Percentiles rank a stretch among this genome's conserved stretches.
These are phyloP conservation scores for Hydriomena furcata DNA, from an alignment of 2,888 invertebrate species.

Conservation along the genomic window DNA sequence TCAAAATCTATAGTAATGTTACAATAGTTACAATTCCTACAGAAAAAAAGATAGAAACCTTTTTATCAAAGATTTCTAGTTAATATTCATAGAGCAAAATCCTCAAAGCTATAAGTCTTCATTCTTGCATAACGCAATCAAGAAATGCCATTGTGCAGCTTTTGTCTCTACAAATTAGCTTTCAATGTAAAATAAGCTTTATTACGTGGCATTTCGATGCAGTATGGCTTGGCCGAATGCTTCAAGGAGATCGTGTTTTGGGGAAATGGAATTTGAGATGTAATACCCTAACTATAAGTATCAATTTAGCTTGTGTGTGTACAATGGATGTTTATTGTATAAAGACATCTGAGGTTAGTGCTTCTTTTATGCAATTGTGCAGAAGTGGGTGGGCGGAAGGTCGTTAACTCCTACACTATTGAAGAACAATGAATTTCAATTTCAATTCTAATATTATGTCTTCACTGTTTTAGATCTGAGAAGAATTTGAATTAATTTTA, in stretches of 20 bases:
- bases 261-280: neutral
- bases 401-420: conserved; percentile 29
- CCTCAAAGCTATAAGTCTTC: conserved; percentile 25
- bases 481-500: neutral
- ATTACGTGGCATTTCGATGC: neutral
- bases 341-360: neutral
- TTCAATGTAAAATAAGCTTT: conserved; percentile 4
- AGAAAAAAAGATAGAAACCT: neutral
- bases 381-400: conserved; percentile 27
- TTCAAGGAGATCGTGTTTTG: neutral
- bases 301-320: neutral
- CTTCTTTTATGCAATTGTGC: conserved; percentile 21
- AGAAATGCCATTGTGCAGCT: conserved; percentile 28
- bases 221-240: neutral
- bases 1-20: no score
- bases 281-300: neutral
- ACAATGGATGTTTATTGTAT: neutral
- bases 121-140: conserved; percentile 37
- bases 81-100: conserved; percentile 33
- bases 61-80: conserved; percentile 16
- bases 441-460: conserved; percentile 32
- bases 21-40: neutral
- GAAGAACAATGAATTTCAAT: conserved; percentile 35
- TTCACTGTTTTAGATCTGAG: conserved; percentile 16
- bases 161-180: neutral